Percentiles rank a stretch among this genome's conserved stretches.
These are phyloP conservation scores for Rotaria macrura DNA, from an alignment of 2,888 invertebrate species.

Conservation along the genomic window DNA sequence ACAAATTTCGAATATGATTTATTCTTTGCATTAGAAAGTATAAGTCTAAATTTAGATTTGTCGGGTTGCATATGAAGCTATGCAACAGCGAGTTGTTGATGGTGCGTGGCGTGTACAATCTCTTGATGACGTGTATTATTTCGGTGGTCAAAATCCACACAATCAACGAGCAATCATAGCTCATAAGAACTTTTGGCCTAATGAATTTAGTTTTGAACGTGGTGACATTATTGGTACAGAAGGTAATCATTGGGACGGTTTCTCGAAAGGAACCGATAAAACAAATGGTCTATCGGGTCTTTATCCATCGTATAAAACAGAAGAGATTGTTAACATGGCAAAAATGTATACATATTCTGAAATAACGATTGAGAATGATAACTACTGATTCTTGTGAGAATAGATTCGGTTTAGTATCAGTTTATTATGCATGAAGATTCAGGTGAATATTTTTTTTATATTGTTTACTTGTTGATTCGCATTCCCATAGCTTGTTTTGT, in stretches of 20 bases:
- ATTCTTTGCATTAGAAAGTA: too few species aligned
- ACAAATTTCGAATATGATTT: too few species aligned
- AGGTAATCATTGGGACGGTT: conserved; percentile 95
- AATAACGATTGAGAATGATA: background rate
- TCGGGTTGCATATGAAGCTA: conserved; percentile 90
- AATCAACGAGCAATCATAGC: conserved; percentile 58
- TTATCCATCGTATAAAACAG: conserved; percentile 53
- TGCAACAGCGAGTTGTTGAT: conserved; percentile 63
- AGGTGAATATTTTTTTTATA: too few species aligned
- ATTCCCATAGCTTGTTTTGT: too few species aligned
- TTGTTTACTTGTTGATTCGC: too few species aligned
- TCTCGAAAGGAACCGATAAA: conserved; percentile 75
- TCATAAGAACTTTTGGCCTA: conserved; percentile 26
- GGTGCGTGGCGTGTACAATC: conserved; percentile 69
- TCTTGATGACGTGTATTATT: conserved; percentile 93
- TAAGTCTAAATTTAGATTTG: conserved; percentile 62
- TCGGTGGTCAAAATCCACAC: conserved; percentile 86
- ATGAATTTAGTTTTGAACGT: conserved; percentile 60
- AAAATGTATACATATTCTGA: background rate
- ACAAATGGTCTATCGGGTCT: conserved; percentile 61
- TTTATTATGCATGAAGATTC: too few species aligned
- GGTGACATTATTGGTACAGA: conserved; percentile 80
- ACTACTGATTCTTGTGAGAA: background rate
- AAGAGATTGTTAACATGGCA: background rate
- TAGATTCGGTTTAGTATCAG: background rate